Evolutionary conservation across 2,888 invertebrate genomes (phyloP), one percentile per base, ranked within the genome.

Genomic region (Acrobasis consociella): DNA sequence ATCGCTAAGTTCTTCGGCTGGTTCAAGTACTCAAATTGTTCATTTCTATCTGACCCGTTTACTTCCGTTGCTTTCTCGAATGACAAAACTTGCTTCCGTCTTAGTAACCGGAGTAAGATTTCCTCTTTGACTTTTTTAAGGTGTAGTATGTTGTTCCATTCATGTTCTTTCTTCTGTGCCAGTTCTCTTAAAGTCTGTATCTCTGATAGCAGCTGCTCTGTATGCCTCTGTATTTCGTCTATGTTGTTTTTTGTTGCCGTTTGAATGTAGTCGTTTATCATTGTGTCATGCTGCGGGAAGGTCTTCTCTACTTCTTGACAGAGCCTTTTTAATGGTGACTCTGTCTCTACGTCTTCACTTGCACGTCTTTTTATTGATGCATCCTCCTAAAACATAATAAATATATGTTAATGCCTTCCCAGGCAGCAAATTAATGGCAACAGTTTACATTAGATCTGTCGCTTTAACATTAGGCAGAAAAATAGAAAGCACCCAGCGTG

Each of bases 121-220:
- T 97, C 97, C 77, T 97, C 97, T 87, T 97, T 97, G 5, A 97
- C 93, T 81, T 97, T 97, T 80, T 96, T 96, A 70, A 97, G 89
- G 75, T 96, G 95, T 13, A 97, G 83, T 62, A 97, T 95, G 65
- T 96, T 95, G 81, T 97, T 97, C 96, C 97, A 97, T 83, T 97
- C 97, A 72, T 95, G 94, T 87, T 97, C 97, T 81, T 97, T 97
- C 76, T 95, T 95, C 73, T 94, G 94, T 0, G 97, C 95, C 60
- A 97, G 87, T 73, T 95, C 96, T 68, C 95, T 93, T 65, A 97
- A 85, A 0, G 95, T 95, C 74, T 95, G 93, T 65, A 96, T 94
- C 79, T 96, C 95, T 0, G 93, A 86, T 2, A 94, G 86, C 8
- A 96, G 87, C 72, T 95, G 95, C 73, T 95, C 94, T 2, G 95